Conservation (phyloP, 2,797 vertebrate genomes). For the Gorsachius magnificus region DNA sequence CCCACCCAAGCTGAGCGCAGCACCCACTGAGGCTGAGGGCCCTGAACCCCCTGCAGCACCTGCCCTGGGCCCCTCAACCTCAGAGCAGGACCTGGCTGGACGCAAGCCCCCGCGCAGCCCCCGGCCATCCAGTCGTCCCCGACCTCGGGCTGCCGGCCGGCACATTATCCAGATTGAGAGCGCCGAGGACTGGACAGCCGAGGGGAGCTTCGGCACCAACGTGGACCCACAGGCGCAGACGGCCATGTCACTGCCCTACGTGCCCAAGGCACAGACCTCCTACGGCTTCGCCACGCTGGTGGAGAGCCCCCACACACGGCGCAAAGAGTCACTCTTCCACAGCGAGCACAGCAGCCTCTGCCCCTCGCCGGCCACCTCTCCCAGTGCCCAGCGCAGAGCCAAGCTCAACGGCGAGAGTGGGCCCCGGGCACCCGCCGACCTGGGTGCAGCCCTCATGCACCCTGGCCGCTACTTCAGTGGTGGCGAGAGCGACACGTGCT, state of each 20-base stretch:
- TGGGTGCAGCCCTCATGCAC: constrained; percentile 86
- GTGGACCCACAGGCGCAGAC: constrained; percentile 91
- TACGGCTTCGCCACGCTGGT: constrained; percentile 92
- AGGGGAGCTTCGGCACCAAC: constrained; percentile 78
- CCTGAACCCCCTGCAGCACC: constrained; percentile 73
- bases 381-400: constrained; percentile 81
- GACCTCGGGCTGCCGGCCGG: constrained; percentile 84
- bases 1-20: constrained; percentile 89
- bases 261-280: constrained; percentile 94
- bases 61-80: constrained; percentile 74
- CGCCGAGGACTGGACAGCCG: constrained; percentile 84
- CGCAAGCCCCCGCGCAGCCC: constrained; percentile 86
- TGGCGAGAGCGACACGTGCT: constrained; percentile 95
- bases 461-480: constrained; percentile 93
- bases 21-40: constrained; percentile 77
- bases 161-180: constrained; percentile 98
- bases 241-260: constrained; percentile 91
- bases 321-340: constrained; percentile 95
- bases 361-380: constrained; percentile 85
- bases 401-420: constrained; percentile 75
- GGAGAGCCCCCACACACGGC: constrained; percentile 95
- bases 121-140: constrained; percentile 83
- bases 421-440: constrained; percentile 82
- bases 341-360: constrained; percentile 88
- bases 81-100: constrained; percentile 82